These are phyloP conservation scores for Yponomeuta malinellus DNA, from an alignment of 2,888 invertebrate genomes.

Conservation along the genomic window DNA sequence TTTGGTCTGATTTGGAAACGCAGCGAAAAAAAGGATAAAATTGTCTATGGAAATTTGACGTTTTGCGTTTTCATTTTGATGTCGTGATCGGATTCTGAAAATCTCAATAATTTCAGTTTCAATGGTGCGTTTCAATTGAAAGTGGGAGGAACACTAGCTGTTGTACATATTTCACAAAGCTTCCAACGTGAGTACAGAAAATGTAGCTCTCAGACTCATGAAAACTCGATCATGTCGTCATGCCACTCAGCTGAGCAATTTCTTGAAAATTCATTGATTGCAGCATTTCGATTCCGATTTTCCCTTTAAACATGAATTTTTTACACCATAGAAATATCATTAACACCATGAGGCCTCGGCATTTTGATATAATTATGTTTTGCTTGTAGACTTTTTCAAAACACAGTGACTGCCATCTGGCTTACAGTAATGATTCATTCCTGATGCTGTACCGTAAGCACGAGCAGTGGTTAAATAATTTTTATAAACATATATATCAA, in stretches of 20 bases:
- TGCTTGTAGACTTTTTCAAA: background rate
- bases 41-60: background rate
- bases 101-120: background rate
- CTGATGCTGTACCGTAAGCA: background rate
- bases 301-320: background rate
- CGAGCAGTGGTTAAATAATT: background rate
- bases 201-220: background rate
- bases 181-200: slow-evolving; percentile 5
- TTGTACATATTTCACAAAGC: background rate
- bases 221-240: background rate
- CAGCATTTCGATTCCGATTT: background rate
- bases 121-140: slow-evolving; percentile 4
- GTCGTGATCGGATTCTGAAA: slow-evolving; percentile 8
- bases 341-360: background rate
- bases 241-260: background rate
- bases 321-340: background rate
- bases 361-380: background rate
- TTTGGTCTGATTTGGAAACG: background rate
- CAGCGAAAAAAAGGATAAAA: background rate
- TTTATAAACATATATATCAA: background rate
- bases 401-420: background rate
- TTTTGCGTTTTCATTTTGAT: slow-evolving; percentile 3
- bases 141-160: background rate
- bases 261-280: slow-evolving; percentile 6
- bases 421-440: background rate